phyloP scores from a whole-genome alignment of 2,888 invertebrate species.

The Lasioglossum villosulum region DNA sequence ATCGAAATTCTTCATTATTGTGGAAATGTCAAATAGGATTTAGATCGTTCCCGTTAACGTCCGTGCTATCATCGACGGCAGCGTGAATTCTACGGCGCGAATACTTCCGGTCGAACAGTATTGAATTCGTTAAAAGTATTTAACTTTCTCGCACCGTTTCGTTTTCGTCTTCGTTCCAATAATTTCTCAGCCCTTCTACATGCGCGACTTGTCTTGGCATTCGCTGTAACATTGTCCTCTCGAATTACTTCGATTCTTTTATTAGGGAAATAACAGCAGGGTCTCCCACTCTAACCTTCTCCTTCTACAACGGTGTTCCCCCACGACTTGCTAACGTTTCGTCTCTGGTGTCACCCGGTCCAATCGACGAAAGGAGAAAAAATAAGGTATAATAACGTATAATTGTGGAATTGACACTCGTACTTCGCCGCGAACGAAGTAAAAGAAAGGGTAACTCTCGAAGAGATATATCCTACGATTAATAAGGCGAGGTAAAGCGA shows the following conservation, averaged over 20 bases:
- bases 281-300: too few relatives aligned
- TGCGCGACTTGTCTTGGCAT: neutral
- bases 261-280: neutral
- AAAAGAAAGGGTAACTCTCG: too few relatives aligned
- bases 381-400: too few relatives aligned
- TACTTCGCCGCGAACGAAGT: too few relatives aligned
- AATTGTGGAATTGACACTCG: too few relatives aligned
- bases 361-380: too few relatives aligned
- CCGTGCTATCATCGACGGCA: neutral
- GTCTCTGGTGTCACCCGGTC: too few relatives aligned
- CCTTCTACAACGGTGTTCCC: too few relatives aligned
- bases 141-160: neutral
- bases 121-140: neutral
- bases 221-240: neutral
- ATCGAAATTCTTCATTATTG: conserved; percentile 2
- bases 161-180: neutral
- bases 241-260: neutral
- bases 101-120: neutral
- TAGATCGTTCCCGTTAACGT: neutral
- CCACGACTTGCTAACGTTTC: too few relatives aligned
- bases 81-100: neutral
- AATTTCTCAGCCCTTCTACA: neutral
- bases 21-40: neutral
- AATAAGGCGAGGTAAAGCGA: too few relatives aligned
- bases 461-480: too few relatives aligned